phyloP scores from a whole-genome alignment of 2,797 vertebrate genomes.

The Tapirus indicus region DNA sequence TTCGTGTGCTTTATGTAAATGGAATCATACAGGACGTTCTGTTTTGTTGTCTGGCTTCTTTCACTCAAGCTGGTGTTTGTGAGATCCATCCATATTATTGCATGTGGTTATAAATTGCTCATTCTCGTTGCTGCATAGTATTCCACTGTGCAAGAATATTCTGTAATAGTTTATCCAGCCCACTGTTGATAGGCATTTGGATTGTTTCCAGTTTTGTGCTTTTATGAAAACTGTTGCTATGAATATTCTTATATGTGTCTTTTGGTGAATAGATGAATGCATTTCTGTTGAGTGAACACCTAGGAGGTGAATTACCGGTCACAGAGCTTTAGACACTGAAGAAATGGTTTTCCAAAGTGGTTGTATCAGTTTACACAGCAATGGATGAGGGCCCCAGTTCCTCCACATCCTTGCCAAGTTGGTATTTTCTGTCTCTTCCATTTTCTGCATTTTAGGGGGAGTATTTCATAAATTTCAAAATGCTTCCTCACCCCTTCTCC shows the following conservation, averaged over 20 bases:
- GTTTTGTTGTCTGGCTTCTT: not conserved
- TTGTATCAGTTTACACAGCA: not conserved
- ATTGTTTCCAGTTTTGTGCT: not conserved
- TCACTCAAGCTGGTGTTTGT: not conserved
- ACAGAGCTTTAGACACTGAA: not conserved
- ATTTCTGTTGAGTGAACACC: not conserved
- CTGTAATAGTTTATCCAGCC: not conserved
- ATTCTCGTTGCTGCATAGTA: not conserved
- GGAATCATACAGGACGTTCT: not conserved
- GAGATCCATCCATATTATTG: not conserved
- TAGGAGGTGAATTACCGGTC: not conserved
- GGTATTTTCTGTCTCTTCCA: not conserved
- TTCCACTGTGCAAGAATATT: too few species aligned
- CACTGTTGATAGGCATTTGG: not conserved
- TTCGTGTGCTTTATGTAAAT: not conserved
- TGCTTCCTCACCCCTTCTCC: not conserved
- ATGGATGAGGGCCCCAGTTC: accelerated
- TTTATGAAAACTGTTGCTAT: not conserved
- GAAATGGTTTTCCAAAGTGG: not conserved
- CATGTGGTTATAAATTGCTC: accelerated
- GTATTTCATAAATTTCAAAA: not conserved
- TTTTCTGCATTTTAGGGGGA: not conserved
- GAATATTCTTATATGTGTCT: not conserved
- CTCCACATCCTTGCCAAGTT: not conserved
- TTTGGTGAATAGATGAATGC: not conserved